Evolutionary conservation across 2,888 invertebrate species (phyloP), one percentile per base, ranked within the genome.

Genomic region (Biston stratarius): DNA sequence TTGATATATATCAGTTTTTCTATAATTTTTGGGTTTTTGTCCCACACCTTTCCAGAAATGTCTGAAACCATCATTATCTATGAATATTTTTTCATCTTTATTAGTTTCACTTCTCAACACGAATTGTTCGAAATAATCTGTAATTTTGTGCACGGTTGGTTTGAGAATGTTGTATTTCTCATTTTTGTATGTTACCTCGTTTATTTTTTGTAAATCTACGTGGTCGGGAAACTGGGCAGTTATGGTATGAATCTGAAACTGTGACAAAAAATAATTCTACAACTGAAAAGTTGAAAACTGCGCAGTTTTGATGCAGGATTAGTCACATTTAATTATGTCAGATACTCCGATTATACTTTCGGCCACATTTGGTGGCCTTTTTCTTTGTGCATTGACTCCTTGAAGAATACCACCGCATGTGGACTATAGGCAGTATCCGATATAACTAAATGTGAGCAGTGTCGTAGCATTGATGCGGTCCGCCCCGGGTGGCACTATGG

Each of bases 11-110:
- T 77, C 76, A 48, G 81, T 69, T 70, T 84, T 87, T 62, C 85
- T 79, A 8, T 82, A 73, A 69, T 72, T 80, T 9, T 76, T 51
- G 15, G 81, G 76, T 47, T 56, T 67, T 34, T 8, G 5, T 34
- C 14, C 52, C 6, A 88, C 75, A 1, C 82, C 81, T 57, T 73
- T 77, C 92, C 92, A 92, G 36, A 70, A 76, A 75, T 92, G 92
- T 67, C 89, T 78, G 1, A 90, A 82, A 0, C 91, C 89, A 64
- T 89, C 87, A 7, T 78, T 74, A 59, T 91, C 91, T 0, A 91
- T 60, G 61, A 86, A 87, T 11, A 90, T 42, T 65, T 80, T 80
- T 33, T 78, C 76, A 0, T 77, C 74, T 1, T 75, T 62, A 14
- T 55, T 61, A 11, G 69, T 79, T 10, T 74, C 72, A 24, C 77